These are phyloP conservation scores for Steatornis caripensis DNA, from an alignment of 2,113 vertebrate genomes.

Conservation along the genomic window DNA sequence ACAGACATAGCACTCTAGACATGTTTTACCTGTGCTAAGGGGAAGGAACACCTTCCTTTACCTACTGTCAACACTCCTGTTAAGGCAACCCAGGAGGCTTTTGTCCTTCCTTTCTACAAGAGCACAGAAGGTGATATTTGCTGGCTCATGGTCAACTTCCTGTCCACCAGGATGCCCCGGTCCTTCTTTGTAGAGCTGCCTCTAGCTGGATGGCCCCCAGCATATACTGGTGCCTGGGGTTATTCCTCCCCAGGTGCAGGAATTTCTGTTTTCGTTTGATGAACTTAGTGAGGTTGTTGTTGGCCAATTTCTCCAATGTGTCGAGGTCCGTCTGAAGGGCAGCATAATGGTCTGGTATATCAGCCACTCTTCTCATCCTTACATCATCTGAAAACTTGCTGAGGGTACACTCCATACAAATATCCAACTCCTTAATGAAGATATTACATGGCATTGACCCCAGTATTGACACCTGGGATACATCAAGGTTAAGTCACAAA, in stretches of 20 bases:
- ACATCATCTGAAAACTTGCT: background rate
- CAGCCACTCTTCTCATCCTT: background rate
- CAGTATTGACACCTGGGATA: background rate
- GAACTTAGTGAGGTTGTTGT: background rate
- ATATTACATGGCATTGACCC: rapidly evolving
- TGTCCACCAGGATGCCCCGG: background rate
- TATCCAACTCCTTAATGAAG: background rate
- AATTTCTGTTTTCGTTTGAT: background rate
- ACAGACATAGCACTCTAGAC: no score
- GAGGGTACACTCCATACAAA: background rate
- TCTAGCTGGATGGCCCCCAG: background rate
- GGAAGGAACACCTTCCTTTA: background rate
- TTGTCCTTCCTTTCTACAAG: background rate
- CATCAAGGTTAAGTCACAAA: background rate
- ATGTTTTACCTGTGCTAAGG: background rate
- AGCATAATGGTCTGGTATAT: background rate
- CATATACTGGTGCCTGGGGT: background rate
- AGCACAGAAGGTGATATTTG: background rate
- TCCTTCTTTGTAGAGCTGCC: background rate
- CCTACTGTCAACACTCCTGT: background rate
- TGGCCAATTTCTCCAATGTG: background rate
- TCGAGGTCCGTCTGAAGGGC: background rate
- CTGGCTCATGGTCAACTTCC: background rate
- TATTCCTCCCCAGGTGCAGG: background rate
- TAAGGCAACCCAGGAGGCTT: background rate